Evolutionary conservation across 2,797 vertebrate genomes (phyloP).

Genomic region (Hoplostethus mediterraneus): DNA sequence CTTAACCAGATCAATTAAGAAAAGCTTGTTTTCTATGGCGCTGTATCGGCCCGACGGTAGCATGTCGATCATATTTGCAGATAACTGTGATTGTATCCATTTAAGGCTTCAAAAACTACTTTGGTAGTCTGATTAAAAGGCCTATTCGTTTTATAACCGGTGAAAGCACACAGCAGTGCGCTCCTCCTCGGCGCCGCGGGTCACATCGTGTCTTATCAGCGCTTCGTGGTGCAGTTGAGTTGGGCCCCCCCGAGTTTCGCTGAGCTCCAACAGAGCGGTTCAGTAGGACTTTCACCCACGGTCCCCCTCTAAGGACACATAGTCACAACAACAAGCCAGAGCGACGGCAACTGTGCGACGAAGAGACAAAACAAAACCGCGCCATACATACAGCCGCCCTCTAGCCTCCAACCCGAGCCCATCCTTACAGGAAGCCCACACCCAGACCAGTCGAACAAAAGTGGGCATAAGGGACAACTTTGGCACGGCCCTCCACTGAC

Average conservation of each 20-base stretch:
- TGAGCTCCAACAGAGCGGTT: constrained; percentile 6
- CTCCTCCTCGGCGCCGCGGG: neutral
- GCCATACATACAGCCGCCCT: constrained; percentile 21
- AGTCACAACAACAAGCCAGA: constrained; percentile 36
- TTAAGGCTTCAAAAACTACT: neutral
- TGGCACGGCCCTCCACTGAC: constrained; percentile 62
- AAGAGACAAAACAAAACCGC: constrained; percentile 12
- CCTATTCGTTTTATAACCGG: neutral
- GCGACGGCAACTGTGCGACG: constrained; percentile 25
- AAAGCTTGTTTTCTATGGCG: constrained; percentile 3
- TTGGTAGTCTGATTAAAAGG: constrained; percentile 6
- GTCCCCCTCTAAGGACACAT: constrained; percentile 21
- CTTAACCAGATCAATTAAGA: constrained; percentile 1
- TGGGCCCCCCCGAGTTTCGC: neutral
- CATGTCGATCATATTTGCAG: neutral
- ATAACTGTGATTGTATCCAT: constrained; percentile 1
- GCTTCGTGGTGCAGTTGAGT: neutral
- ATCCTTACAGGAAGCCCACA: constrained; percentile 71
- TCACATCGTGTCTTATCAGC: neutral
- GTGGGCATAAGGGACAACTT: constrained; percentile 64
- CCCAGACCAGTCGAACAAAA: constrained; percentile 61
- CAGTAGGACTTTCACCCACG: neutral
- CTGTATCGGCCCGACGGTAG: neutral
- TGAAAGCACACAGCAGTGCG: neutral
- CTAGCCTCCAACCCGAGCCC: constrained; percentile 45